phyloP scores from a whole-genome alignment of 2,797 vertebrate genomes.

The Lithobates pipiens region DNA sequence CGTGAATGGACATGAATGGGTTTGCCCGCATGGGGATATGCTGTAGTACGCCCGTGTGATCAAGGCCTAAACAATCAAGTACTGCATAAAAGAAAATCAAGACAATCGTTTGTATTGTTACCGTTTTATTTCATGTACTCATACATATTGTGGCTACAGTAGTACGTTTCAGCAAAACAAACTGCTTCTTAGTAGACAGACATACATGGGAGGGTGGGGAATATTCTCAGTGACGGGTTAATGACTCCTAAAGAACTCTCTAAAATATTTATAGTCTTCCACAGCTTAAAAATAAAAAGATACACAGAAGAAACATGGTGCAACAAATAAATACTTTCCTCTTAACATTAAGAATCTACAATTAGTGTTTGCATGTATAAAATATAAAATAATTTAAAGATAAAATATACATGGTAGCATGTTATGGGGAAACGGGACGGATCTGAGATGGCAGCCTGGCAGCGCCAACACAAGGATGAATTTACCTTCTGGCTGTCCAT shows the following conservation, averaged over 20 bases:
- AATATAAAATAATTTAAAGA: constrained; percentile 62
- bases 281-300: constrained; percentile 22
- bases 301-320: background rate
- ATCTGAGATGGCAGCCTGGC: constrained; percentile 20
- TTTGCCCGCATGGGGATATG: too few relatives aligned
- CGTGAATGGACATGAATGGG: too few relatives aligned
- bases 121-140: constrained; percentile 46
- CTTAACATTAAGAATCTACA: constrained; percentile 50
- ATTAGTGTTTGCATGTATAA: constrained; percentile 61
- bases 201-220: constrained; percentile 11
- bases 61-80: too few relatives aligned
- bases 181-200: constrained; percentile 42
- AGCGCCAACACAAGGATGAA: background rate
- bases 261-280: constrained; percentile 39
- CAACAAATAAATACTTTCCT: constrained; percentile 53
- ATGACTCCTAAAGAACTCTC: constrained; percentile 15
- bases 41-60: too few relatives aligned
- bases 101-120: constrained; percentile 1
- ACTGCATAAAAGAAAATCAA: too few relatives aligned
- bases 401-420: constrained; percentile 56
- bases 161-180: constrained; percentile 43
- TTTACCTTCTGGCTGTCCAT: background rate
- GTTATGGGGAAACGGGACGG: constrained; percentile 3
- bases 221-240: constrained; percentile 21
- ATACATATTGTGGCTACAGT: constrained; percentile 52